Evolutionary conservation across 1,140 invertebrate species (phyloP), one percentile per base, ranked within the genome.

Genomic region (Diorhabda carinulata): DNA sequence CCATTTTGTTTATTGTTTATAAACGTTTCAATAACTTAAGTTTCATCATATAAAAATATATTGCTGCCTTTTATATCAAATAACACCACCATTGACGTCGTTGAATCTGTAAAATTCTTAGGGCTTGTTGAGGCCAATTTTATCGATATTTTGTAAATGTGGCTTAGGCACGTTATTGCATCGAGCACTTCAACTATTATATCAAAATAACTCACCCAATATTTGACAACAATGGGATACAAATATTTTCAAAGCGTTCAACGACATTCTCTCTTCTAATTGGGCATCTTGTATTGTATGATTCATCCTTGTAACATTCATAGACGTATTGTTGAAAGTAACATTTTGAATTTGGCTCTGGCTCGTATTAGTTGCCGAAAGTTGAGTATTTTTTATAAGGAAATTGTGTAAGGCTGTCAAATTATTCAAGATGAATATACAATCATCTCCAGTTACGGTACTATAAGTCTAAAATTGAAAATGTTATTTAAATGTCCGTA

Each of bases 141-240:
- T 25, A 25, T 25, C 25, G 25, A 25, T 25, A 25, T 25, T 25
- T 25, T 25, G 25, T 25, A 25, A 25, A 25, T 25, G 25, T 25
- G 25, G 25, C 25, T 25, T 25, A 25, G 25, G 25, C 25, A 25
- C 25, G 2, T 56, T 56, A 56, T n/a, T 56, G 52, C n/a, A 56
- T n/a, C 52, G 2, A 6, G n/a, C 52, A 56, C 52, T 56, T 6
- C 1, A 56, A 56, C 52, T 7, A 56, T n/a, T 2, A 56, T 56
- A 25, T 25, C 25, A 25, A 25, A 25, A 25, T 25, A 1, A 64
- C 63, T 57, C 6, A 64, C 63, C 63, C 5, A 70, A 56, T 25
- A 97, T 92, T 84, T 99, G 96, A 77, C 91, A 91, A 3, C 91
- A 87, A 78, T 95, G 89, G 67, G 86, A 87, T 42, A 96, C 87